Conservation (phyloP, 2,797 vertebrate species). For the Gallinago stenura region DNA sequence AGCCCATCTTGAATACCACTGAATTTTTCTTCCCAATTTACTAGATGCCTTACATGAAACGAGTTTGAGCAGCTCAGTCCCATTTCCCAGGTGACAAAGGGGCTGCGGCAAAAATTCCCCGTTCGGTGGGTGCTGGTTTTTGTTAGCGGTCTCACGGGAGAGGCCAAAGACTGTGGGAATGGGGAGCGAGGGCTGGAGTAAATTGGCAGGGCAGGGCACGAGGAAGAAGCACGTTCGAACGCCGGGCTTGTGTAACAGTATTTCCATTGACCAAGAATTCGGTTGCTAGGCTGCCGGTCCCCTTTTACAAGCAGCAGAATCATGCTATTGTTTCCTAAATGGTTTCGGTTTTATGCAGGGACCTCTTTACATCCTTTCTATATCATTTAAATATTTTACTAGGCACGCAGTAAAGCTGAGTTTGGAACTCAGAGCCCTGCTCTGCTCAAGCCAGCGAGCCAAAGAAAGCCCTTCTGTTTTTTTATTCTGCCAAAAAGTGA, state of each 20-base stretch:
- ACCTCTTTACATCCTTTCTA: conserved; percentile 50
- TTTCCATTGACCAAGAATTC: conserved; percentile 50
- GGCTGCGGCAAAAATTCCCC: neutral
- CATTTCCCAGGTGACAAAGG: conserved; percentile 67
- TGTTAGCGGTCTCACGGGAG: conserved; percentile 33
- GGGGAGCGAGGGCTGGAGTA: conserved; percentile 38
- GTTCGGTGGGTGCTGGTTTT: conserved; percentile 56
- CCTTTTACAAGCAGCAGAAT: conserved; percentile 62
- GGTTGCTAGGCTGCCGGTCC: conserved; percentile 64
- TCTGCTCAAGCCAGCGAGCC: neutral
- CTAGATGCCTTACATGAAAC: conserved; percentile 7
- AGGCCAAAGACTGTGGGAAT: conserved; percentile 72
- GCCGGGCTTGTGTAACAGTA: neutral
- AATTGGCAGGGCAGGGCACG: conserved; percentile 49
- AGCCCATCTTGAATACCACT: conserved; percentile 5
- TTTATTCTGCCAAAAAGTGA: neutral
- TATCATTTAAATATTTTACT: conserved; percentile 63
- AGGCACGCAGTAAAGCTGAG: neutral
- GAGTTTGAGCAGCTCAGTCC: conserved; percentile 7
- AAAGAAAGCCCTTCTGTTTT: neutral
- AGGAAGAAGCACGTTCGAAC: conserved; percentile 25
- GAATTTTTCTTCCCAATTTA: neutral
- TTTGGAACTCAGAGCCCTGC: neutral
- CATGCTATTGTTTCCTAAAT: conserved; percentile 60
- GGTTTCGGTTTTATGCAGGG: conserved; percentile 48